phyloP scores from a whole-genome alignment of 23 tunicate genomes.

The Styela clava region DNA sequence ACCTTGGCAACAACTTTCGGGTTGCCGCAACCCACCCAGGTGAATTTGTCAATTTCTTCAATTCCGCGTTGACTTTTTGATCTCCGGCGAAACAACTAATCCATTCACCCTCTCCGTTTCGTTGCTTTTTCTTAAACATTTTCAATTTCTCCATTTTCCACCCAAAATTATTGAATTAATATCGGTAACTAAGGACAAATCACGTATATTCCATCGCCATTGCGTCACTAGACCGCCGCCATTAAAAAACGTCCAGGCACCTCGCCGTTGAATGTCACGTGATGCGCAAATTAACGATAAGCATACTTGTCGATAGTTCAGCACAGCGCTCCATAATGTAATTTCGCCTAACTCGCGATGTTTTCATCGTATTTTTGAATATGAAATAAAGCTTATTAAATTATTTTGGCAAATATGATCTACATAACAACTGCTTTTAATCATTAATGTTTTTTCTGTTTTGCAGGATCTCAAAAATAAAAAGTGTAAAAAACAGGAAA shows the following conservation, averaged over 20 bases:
- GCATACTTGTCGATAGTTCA: not conserved
- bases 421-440: too few species aligned
- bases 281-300: not conserved
- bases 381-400: too few species aligned
- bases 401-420: too few species aligned
- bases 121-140: constrained; percentile 6
- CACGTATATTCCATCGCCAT: constrained; percentile 3
- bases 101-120: constrained; percentile 31
- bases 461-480: too few species aligned
- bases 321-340: too few species aligned
- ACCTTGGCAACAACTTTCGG: constrained; percentile 47
- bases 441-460: too few species aligned
- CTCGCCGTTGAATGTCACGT: constrained; percentile 6
- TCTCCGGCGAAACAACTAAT: constrained; percentile 21
- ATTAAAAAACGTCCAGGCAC: constrained; percentile 9
- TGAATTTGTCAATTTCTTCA: constrained; percentile 72
- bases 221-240: constrained; percentile 34
- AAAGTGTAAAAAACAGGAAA: too few species aligned
- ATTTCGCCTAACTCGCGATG: too few species aligned
- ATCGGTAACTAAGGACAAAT: not conserved
- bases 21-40: constrained; percentile 71
- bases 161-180: not conserved
- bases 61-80: constrained; percentile 40
- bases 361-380: too few species aligned
- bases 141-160: constrained; percentile 19